phyloP scores from a whole-genome alignment of 2,113 vertebrate species.

The Phalacrocorax brasilianus region DNA sequence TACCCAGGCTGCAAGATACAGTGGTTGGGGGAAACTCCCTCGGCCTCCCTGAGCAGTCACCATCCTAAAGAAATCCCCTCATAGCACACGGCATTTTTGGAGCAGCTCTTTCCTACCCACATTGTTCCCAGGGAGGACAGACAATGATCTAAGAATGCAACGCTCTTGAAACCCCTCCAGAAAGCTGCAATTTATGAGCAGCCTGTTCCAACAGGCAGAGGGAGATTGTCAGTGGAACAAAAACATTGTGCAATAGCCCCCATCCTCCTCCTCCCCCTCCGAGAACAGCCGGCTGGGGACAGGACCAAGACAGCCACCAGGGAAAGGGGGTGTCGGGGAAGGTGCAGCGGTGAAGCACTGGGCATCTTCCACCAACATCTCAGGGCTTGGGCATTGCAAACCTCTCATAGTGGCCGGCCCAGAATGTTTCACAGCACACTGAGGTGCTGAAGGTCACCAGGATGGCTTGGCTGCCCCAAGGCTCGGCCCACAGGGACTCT shows the following conservation, averaged over 20 bases:
- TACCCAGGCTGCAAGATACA: neutral
- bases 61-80: neutral
- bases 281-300: neutral
- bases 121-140: neutral
- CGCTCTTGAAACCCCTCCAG: constrained; percentile 45
- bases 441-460: neutral
- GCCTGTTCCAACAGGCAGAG: constrained; percentile 40
- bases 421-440: neutral
- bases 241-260: constrained; percentile 5
- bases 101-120: neutral
- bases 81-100: neutral
- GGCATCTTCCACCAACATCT: neutral
- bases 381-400: neutral
- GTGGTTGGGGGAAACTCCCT: neutral
- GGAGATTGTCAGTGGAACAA: constrained; percentile 5
- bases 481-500: neutral
- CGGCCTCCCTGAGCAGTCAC: neutral
- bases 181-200: constrained; percentile 11
- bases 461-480: neutral
- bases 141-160: constrained; percentile 41
- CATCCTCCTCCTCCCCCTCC: neutral
- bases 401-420: fast-evolving
- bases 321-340: fast-evolving
- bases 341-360: neutral
- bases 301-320: neutral